Percentiles rank a stretch among this genome's conserved stretches.
phyloP scores from a whole-genome alignment of 2,797 vertebrate species.

The Adelosebastes latens region DNA sequence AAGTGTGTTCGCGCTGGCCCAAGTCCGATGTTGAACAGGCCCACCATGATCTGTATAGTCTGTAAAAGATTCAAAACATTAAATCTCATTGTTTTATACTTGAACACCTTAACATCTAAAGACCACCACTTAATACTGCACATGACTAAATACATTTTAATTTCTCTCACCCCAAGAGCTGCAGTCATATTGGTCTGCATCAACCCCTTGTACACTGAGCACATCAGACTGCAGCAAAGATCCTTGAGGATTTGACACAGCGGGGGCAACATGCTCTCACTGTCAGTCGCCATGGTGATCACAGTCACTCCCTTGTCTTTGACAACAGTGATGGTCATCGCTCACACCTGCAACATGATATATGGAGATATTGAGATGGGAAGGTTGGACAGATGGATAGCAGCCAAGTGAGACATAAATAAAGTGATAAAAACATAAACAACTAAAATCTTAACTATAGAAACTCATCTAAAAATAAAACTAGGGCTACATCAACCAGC shows the following conservation, averaged over 20 bases:
- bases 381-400: neutral
- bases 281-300: neutral
- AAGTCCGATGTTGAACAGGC: conserved; percentile 49
- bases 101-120: no score
- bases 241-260: neutral
- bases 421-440: no score
- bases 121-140: no score
- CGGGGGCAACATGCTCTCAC: neutral
- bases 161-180: conserved; percentile 39
- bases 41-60: conserved; percentile 57
- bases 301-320: neutral
- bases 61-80: neutral
- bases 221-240: neutral
- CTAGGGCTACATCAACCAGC: no score
- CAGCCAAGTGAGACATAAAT: neutral
- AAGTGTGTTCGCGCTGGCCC: conserved; percentile 19
- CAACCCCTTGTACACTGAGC: neutral
- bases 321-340: neutral
- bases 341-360: conserved; percentile 13
- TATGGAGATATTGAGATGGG: neutral
- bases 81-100: neutral
- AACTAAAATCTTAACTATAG: no score
- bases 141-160: fast-evolving
- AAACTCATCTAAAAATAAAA: no score
- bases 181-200: neutral